phyloP scores from a whole-genome alignment of 2,888 invertebrate genomes.

The Apamea crenata region DNA sequence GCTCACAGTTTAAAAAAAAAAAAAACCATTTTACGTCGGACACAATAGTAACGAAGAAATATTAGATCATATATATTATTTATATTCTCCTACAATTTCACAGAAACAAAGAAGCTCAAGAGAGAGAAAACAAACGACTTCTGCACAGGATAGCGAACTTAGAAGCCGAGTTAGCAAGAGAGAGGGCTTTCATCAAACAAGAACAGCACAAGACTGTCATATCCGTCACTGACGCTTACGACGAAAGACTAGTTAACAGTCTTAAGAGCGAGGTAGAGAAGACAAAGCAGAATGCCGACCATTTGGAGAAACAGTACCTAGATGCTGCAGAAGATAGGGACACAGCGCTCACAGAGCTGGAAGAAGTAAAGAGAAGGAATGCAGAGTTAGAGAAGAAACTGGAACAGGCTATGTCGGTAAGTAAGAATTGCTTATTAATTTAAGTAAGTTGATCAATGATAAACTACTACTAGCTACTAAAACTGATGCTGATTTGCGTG shows the following conservation, averaged over 20 bases:
- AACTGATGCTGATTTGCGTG: conserved; percentile 5
- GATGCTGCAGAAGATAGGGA: conserved; percentile 94
- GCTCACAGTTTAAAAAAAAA: not conserved
- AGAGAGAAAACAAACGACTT: conserved; percentile 96
- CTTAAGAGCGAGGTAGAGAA: conserved; percentile 94
- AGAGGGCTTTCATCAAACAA: conserved; percentile 90
- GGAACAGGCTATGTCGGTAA: conserved; percentile 92
- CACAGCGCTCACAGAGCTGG: conserved; percentile 93
- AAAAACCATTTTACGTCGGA: not conserved
- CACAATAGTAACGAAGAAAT: not conserved
- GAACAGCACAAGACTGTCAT: conserved; percentile 89
- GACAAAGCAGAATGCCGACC: conserved; percentile 94
- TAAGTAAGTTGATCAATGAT: not conserved
- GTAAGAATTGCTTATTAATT: not conserved
- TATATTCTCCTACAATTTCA: not conserved
- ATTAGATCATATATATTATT: not conserved
- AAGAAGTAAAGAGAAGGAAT: conserved; percentile 95
- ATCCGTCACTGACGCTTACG: conserved; percentile 90
- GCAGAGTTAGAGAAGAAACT: conserved; percentile 94
- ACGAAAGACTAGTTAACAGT: conserved; percentile 92
- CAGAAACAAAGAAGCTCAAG: conserved; percentile 95
- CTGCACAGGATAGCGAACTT: conserved; percentile 94
- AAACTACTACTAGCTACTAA: not conserved
- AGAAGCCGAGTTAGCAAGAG: conserved; percentile 95
- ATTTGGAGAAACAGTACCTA: conserved; percentile 95